Evolutionary conservation across 2,888 invertebrate species (phyloP).

Genomic region (Cantharis lateralis): DNA sequence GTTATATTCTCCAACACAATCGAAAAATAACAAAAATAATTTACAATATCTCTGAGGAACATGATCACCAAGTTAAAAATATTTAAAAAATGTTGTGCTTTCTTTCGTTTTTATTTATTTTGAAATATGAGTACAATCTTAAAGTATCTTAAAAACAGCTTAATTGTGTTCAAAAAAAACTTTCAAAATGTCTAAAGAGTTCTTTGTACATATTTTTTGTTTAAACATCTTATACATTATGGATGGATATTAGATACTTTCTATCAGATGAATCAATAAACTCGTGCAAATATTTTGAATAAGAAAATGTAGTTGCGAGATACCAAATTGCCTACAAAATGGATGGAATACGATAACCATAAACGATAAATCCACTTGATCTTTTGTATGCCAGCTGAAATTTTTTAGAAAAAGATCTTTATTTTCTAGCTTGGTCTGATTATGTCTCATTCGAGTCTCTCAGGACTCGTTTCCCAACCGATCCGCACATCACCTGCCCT

Average conservation of each 20-base stretch:
- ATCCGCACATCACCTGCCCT: conserved; percentile 22
- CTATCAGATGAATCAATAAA: conserved; percentile 5
- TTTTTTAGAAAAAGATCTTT: conserved; percentile 16
- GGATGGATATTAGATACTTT: not conserved
- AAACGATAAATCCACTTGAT: conserved; percentile 20
- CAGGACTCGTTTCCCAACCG: conserved; percentile 23
- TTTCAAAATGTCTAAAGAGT: not conserved
- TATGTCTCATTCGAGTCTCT: conserved; percentile 16
- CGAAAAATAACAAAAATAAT: no score
- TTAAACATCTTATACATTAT: not conserved
- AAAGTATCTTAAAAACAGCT: not conserved
- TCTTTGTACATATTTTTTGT: not conserved
- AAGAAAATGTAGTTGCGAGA: not conserved
- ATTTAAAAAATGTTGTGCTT: no score
- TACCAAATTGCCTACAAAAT: not conserved
- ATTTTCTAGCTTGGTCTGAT: conserved; percentile 14
- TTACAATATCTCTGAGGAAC: no score
- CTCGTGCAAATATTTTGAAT: conserved; percentile 10
- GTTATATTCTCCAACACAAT: no score
- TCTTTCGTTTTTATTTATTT: no score
- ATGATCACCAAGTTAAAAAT: no score
- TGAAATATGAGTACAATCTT: no score
- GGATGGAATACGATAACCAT: conserved; percentile 7
- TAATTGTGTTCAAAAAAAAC: not conserved
- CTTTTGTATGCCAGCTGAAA: conserved; percentile 16